These are phyloP conservation scores for Eurystomus gularis DNA, from an alignment of 2,113 vertebrate species.

Conservation along the genomic window DNA sequence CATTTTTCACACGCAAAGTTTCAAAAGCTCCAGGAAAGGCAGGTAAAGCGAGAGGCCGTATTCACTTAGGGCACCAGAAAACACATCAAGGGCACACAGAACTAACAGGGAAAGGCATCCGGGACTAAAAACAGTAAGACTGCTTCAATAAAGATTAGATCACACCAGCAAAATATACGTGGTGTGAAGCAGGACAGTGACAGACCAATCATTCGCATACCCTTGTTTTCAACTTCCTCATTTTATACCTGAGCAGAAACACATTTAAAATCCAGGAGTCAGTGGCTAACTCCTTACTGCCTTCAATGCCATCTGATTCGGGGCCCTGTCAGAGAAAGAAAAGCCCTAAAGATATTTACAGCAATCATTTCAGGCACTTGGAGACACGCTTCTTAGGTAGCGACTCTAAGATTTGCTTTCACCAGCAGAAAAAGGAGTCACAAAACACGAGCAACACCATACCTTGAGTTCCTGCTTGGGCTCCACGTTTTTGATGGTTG, in stretches of 20 bases:
- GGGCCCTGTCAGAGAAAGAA: background rate
- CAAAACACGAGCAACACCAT: background rate
- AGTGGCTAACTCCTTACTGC: background rate
- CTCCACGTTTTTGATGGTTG: slow-evolving; percentile 95
- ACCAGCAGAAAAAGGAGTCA: background rate
- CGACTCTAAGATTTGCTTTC: background rate
- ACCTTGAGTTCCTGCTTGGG: slow-evolving; percentile 99
- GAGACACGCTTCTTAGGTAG: background rate
- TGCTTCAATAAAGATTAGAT: background rate
- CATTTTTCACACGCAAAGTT: background rate
- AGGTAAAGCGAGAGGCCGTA: background rate
- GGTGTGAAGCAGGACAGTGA: background rate
- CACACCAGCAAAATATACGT: background rate
- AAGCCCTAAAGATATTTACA: background rate
- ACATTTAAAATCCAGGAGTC: background rate
- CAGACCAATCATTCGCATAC: background rate
- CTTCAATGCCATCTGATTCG: background rate
- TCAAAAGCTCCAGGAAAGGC: slow-evolving; percentile 8
- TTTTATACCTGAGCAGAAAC: background rate
- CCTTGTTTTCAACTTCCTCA: background rate
- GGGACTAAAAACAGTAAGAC: background rate
- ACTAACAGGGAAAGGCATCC: background rate
- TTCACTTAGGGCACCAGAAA: slow-evolving; percentile 5
- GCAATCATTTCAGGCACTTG: background rate
- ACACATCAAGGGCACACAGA: background rate